phyloP scores from a whole-genome alignment of 2,888 invertebrate genomes.

The Hymenopus coronatus region DNA sequence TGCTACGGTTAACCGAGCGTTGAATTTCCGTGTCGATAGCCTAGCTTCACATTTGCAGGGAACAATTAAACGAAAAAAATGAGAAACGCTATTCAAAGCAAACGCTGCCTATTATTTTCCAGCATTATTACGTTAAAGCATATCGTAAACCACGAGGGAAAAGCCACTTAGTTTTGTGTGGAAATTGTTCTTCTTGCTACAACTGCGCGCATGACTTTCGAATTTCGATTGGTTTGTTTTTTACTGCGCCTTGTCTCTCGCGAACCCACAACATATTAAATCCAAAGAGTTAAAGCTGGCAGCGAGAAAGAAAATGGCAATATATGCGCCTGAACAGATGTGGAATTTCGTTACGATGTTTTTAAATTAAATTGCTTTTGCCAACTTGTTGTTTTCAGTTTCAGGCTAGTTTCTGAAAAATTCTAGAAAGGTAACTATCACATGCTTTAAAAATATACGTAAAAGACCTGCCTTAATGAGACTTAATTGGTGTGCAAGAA shows the following conservation, averaged over 20 bases:
- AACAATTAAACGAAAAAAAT: background rate
- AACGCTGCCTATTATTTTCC: background rate
- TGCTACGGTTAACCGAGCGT: background rate
- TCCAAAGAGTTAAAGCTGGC: background rate
- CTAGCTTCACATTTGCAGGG: background rate
- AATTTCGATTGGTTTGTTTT: background rate
- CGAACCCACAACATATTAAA: background rate
- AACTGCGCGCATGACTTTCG: conserved; percentile 1
- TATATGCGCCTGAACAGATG: background rate
- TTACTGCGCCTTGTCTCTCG: background rate
- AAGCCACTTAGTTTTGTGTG: background rate
- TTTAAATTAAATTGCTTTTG: background rate
- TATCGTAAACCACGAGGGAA: background rate
- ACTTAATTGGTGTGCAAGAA: too few species aligned
- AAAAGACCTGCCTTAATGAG: too few species aligned
- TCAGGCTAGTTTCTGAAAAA: background rate
- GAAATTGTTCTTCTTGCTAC: background rate
- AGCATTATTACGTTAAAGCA: conserved; percentile 4
- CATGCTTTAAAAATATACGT: too few species aligned
- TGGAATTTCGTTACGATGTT: background rate
- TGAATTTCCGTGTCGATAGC: background rate
- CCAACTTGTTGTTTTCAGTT: background rate
- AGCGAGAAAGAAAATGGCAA: background rate
- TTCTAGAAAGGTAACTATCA: too few species aligned
- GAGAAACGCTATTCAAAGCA: background rate